Percentiles rank a stretch among this genome's conserved stretches.
These are phyloP conservation scores for Carapus acus DNA, from an alignment of 2,797 vertebrate genomes.

Conservation along the genomic window DNA sequence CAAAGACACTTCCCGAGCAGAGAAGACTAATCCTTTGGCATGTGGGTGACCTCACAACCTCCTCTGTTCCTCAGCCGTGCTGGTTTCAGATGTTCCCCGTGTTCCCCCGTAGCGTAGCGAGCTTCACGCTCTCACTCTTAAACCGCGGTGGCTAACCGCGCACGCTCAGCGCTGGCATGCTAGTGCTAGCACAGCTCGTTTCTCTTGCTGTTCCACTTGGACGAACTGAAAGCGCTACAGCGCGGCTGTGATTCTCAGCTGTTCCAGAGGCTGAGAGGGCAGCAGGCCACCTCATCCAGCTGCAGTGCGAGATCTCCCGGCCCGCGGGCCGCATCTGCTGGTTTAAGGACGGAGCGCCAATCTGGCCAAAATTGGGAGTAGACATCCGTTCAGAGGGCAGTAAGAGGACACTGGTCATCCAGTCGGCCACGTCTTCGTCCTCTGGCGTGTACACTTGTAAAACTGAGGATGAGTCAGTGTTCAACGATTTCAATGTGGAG, in stretches of 20 bases:
- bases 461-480: constrained; percentile 61
- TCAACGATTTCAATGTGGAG: constrained; percentile 76
- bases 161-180: constrained; percentile 9
- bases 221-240: constrained; percentile 70
- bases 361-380: constrained; percentile 69
- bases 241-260: constrained; percentile 74
- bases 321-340: constrained; percentile 65
- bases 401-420: constrained; percentile 70
- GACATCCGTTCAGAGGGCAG: constrained; percentile 73
- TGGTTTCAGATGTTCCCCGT: too few relatives aligned
- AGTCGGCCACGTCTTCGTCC: constrained; percentile 62
- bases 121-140: not conserved
- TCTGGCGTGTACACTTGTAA: constrained; percentile 77
- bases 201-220: constrained; percentile 44
- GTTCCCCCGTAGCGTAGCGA: too few relatives aligned
- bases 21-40: not conserved
- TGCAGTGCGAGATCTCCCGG: constrained; percentile 77
- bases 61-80: too few relatives aligned
- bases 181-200: constrained; percentile 9
- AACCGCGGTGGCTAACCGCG: constrained; percentile 2
- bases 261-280: constrained; percentile 73
- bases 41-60: constrained; percentile 7
- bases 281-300: constrained; percentile 70
- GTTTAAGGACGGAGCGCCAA: constrained; percentile 76
- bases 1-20: too few relatives aligned